Evolutionary conservation across 2,113 vertebrate genomes (phyloP).

Genomic region (Brienomyrus brachyistius): DNA sequence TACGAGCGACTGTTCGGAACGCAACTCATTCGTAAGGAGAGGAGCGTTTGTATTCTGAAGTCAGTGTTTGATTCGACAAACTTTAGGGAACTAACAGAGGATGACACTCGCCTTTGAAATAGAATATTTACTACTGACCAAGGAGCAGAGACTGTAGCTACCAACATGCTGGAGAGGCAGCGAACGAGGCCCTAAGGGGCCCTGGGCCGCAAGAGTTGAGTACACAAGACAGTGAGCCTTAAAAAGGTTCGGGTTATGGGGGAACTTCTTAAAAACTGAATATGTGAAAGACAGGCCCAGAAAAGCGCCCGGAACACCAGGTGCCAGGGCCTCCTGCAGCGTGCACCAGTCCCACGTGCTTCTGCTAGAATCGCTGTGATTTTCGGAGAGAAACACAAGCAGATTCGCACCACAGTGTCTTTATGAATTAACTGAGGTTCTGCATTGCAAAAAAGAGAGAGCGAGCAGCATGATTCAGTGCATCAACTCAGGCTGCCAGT

Average conservation of each 20-base stretch:
- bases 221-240: not conserved
- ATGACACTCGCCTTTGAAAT: not conserved
- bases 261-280: not conserved
- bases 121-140: not conserved
- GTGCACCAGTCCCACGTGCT: not conserved
- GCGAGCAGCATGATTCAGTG: not conserved
- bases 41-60: not conserved
- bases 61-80: not conserved
- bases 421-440: not conserved
- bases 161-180: not conserved
- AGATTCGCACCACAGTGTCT: not conserved
- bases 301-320: not conserved
- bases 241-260: not conserved
- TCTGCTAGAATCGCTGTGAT: not conserved
- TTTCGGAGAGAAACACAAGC: not conserved
- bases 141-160: not conserved
- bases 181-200: not conserved
- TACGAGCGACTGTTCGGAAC: no score
- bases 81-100: not conserved
- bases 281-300: not conserved
- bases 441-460: not conserved
- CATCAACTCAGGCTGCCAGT: not conserved
- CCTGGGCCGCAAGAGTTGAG: not conserved
- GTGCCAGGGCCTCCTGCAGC: not conserved
- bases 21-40: no score